Evolutionary conservation across 1,140 invertebrate genomes (phyloP).

Genomic region (Neelides sp.): DNA sequence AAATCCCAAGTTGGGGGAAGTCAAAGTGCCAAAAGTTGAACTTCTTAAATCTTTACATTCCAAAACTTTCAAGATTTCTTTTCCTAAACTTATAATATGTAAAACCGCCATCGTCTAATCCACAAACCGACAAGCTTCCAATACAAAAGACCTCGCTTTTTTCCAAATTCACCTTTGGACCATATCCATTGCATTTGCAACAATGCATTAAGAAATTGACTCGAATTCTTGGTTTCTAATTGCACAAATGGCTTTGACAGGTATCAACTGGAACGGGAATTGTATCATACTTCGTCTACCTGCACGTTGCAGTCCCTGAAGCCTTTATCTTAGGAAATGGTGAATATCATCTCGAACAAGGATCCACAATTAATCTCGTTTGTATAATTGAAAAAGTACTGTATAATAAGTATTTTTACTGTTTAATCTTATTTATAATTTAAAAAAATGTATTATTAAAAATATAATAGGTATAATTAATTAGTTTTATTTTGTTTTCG

Average conservation of each 20-base stretch:
- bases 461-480: constrained; percentile 1
- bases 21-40: too few relatives aligned
- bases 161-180: background rate
- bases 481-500: constrained; percentile 3
- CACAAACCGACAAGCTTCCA: background rate
- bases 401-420: too few relatives aligned
- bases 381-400: constrained; percentile 34
- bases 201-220: background rate
- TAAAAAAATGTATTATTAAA: constrained; percentile 8
- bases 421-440: too few relatives aligned
- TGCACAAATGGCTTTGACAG: too few relatives aligned
- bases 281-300: constrained; percentile 31
- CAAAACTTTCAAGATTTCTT: too few relatives aligned
- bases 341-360: constrained; percentile 33
- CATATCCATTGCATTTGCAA: background rate
- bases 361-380: constrained; percentile 33
- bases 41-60: too few relatives aligned
- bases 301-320: constrained; percentile 33
- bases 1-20: too few relatives aligned
- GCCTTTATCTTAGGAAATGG: constrained; percentile 30
- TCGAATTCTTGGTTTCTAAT: too few relatives aligned
- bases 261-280: constrained; percentile 33
- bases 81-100: too few relatives aligned
- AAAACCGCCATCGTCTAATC: too few relatives aligned
- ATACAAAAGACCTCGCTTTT: background rate